Evolutionary conservation across 1,140 invertebrate genomes (phyloP).

Genomic region (Drosophila pseudoananassae): DNA sequence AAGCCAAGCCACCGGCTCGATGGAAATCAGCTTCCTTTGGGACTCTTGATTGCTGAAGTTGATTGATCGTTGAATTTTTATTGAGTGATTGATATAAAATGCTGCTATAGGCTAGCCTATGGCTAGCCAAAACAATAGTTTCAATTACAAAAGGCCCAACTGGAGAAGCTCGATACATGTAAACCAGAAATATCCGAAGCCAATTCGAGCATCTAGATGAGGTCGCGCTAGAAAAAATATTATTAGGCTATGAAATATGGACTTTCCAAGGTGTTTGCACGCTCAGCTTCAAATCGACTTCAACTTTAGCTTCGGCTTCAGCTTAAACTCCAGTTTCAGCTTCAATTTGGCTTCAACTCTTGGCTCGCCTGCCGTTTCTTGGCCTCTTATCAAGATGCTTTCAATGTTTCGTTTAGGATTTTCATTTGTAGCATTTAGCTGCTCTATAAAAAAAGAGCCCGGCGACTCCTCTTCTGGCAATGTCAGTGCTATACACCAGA

Average conservation of each 20-base stretch:
- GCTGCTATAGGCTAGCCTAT: slow-evolving; percentile 16
- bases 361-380: slow-evolving; percentile 47
- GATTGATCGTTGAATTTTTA: slow-evolving; percentile 79
- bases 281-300: slow-evolving; percentile 49
- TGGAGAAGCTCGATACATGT: slow-evolving; percentile 32
- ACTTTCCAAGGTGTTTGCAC: slow-evolving; percentile 74
- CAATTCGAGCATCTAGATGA: slow-evolving; percentile 32
- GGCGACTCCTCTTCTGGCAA: slow-evolving; percentile 63
- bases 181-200: slow-evolving; percentile 13
- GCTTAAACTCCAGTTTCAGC: slow-evolving; percentile 11
- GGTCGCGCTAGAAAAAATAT: slow-evolving; percentile 54
- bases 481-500: slow-evolving; percentile 47
- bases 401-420: slow-evolving; percentile 81
- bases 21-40: slow-evolving; percentile 23
- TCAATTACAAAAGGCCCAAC: slow-evolving; percentile 70
- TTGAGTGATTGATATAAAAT: slow-evolving; percentile 80
- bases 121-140: slow-evolving; percentile 75
- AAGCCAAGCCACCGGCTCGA: slow-evolving; percentile 30
- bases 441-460: slow-evolving; percentile 58
- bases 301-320: slow-evolving; percentile 23
- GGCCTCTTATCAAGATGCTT: slow-evolving; percentile 75
- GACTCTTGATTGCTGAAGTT: slow-evolving; percentile 59
- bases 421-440: slow-evolving; percentile 82
- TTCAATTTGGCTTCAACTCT: slow-evolving; percentile 20
- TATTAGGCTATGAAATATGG: slow-evolving; percentile 75